These are phyloP conservation scores for Lasaia peninsularis DNA, from an alignment of 1,140 invertebrate genomes.

Conservation along the genomic window DNA sequence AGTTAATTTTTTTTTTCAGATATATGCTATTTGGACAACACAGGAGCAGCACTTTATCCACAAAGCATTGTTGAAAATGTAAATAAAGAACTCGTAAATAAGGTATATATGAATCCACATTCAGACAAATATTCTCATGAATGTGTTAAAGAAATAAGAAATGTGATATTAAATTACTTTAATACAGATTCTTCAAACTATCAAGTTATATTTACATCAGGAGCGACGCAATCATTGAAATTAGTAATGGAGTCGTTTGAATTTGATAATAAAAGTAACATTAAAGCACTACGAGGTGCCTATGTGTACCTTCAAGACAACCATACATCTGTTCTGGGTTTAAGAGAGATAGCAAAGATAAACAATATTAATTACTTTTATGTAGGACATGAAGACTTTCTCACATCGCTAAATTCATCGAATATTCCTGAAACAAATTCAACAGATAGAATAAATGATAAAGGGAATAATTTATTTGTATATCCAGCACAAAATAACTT, in stretches of 20 bases:
- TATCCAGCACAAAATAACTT: constrained; percentile 17
- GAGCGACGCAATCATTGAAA: constrained; percentile 15
- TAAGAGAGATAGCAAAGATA: constrained; percentile 8
- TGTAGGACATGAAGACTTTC: constrained; percentile 1
- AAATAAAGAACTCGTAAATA: constrained; percentile 1
- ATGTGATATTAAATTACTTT: constrained; percentile 1
- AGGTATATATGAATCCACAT: constrained; percentile 17
- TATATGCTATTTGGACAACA: constrained; percentile 13
- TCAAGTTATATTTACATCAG: constrained; percentile 10
- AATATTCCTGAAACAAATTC: neutral
- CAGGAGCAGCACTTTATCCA: constrained; percentile 10
- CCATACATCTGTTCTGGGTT: constrained; percentile 11
- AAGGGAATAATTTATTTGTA: neutral
- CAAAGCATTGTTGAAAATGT: constrained; percentile 1
- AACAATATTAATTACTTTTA: neutral
- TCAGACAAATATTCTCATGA: constrained; percentile 10
- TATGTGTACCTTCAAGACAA: constrained; percentile 6
- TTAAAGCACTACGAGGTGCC: neutral
- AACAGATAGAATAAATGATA: neutral
- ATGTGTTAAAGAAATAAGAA: constrained; percentile 4
- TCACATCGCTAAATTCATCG: neutral
- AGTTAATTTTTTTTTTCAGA: constrained; percentile 1
- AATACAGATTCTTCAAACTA: constrained; percentile 8
- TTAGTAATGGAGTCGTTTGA: constrained; percentile 2
- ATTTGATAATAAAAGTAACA: neutral